Percentiles rank a stretch among this genome's conserved stretches.
These are phyloP conservation scores for Nezara viridula DNA, from an alignment of 2,888 invertebrate genomes.

Conservation along the genomic window DNA sequence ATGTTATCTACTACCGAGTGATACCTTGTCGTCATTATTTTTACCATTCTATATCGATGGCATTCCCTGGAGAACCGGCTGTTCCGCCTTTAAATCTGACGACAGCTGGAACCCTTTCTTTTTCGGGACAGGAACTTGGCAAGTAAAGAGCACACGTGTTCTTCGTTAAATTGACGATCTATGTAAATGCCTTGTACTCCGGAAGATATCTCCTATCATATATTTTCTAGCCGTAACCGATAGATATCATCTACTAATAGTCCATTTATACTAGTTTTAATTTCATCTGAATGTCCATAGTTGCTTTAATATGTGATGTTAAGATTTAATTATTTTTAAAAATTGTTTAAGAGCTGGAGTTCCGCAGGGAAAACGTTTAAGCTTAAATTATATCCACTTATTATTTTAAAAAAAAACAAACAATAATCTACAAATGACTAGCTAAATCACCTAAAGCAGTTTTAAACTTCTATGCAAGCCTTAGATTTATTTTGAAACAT, in stretches of 20 bases:
- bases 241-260: background rate
- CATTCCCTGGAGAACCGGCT: background rate
- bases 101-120: conserved; percentile 5
- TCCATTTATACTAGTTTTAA: no score
- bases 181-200: background rate
- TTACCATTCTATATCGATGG: background rate
- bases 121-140: conserved; percentile 27
- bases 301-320: no score
- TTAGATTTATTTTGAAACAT: no score
- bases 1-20: background rate
- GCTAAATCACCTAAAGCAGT: no score
- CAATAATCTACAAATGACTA: no score
- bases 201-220: background rate
- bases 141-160: background rate
- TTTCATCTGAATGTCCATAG: no score
- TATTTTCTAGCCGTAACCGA: background rate
- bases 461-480: no score
- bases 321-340: no score
- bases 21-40: background rate
- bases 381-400: no score
- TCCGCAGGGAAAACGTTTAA: no score
- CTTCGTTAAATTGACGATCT: background rate
- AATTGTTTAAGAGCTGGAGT: no score
- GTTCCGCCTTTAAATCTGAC: conserved; percentile 15
- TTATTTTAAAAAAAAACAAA: no score